Base-by-base conservation (phyloP, 2,113 vertebrate species). In the Gymnocephalus cernua region DNA sequence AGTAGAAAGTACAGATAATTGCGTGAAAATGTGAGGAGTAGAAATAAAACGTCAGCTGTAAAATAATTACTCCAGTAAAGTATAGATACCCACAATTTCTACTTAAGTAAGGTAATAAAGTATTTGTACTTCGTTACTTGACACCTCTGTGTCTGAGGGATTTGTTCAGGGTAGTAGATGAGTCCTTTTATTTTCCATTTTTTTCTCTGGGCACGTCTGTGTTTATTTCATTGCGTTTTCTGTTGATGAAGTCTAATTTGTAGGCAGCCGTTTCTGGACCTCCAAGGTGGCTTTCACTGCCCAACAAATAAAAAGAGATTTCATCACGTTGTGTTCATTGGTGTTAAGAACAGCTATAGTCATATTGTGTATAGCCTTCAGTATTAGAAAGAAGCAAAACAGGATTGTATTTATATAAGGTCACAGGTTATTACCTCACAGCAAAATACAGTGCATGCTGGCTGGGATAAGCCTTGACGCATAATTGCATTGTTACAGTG, bases 401-500 rank as follows among this genome's bases (percentile, higher is more conserved):
- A 56, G 12, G 4, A 32, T n/a, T 11, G n/a, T 38, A n/a, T 61
- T 73, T 25, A 25, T 45, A 18, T 23, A 41, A 27, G 68, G 19
- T 51, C 18, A n/a, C 12, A n/a, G 23, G 67, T 66, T 50, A 51
- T 77, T 54, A 38, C 21, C 67, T 27, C 6, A 32, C 25, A 35
- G 25, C 4, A 10, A 80, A 25, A 77, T 48, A 12, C 15, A 56
- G n/a, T 51, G 51, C 32, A 6, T n/a, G n/a, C 56, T 29, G 35
- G 27, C 50, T 29, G 38, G 4, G 56, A 13, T 27, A 63, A 79
- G 27, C 61, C 56, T 47, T 63, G 63, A 61, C 50, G 53, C 44
- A 18, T 77, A 71, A 83, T 66, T 74, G 67, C 56, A n/a, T 48
- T 48, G 61, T 80, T 70, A 51, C 62, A 57, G 18, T 19, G 18